phyloP scores from a whole-genome alignment of 1,140 invertebrate species.

The Reticulitermes speratus region DNA sequence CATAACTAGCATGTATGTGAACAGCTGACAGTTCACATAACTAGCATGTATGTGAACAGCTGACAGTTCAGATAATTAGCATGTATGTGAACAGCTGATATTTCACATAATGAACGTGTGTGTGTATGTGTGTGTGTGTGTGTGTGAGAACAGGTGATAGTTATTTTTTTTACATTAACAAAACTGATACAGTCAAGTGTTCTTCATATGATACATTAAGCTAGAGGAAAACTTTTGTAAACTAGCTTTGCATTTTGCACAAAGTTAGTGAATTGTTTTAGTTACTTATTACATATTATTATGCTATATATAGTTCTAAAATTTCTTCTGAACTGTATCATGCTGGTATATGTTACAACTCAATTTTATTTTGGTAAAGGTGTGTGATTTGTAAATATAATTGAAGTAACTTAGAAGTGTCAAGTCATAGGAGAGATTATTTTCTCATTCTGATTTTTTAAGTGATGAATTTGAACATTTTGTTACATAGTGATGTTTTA shows the following conservation, averaged over 20 bases:
- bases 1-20: too few species aligned
- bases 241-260: slow-evolving; percentile 15
- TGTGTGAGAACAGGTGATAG: background rate
- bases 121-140: too few species aligned
- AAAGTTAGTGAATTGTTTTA: background rate
- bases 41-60: too few species aligned
- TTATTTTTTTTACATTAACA: slow-evolving; percentile 6
- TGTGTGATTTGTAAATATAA: slow-evolving; percentile 26
- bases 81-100: too few species aligned
- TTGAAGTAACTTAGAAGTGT: slow-evolving; percentile 24
- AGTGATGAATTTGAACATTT: slow-evolving; percentile 21
- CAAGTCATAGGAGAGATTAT: slow-evolving; percentile 23
- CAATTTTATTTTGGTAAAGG: slow-evolving; percentile 25
- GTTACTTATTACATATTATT: slow-evolving; percentile 4
- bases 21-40: too few species aligned
- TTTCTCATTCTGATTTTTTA: slow-evolving; percentile 17
- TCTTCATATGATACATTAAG: slow-evolving; percentile 13
- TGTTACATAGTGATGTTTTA: slow-evolving; percentile 27
- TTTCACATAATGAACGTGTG: too few species aligned
- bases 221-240: slow-evolving; percentile 17
- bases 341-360: slow-evolving; percentile 25
- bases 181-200: slow-evolving; percentile 16
- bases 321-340: slow-evolving; percentile 27
- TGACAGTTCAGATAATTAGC: too few species aligned
- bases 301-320: slow-evolving; percentile 22